A percentile compares a stretch with the other conserved stretches of the same genome.
Evolutionary conservation across 2,113 vertebrate species (phyloP).

Genomic region (Eira barbara): DNA sequence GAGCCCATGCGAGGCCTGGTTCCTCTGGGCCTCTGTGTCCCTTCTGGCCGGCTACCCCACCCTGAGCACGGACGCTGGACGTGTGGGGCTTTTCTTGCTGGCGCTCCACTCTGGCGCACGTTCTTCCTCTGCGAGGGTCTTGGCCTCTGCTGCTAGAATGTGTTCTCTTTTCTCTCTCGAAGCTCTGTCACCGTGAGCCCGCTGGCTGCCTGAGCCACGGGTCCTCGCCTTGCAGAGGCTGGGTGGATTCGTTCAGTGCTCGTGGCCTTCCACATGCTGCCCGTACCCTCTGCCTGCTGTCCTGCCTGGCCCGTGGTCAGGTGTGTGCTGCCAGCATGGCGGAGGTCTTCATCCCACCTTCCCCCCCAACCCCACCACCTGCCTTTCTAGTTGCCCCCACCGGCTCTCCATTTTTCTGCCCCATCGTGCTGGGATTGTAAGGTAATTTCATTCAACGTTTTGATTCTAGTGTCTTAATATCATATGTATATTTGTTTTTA

Average conservation of each 20-base stretch:
- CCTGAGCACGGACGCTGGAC: fast-evolving
- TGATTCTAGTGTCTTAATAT: background rate
- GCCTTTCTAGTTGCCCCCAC: fast-evolving
- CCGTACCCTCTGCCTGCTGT: background rate
- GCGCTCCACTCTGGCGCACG: fast-evolving
- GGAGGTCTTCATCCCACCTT: background rate
- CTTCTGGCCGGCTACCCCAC: fast-evolving
- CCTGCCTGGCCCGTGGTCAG: background rate
- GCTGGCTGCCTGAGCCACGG: background rate
- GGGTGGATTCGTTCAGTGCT: fast-evolving
- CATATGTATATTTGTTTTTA: background rate
- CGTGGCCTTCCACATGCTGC: background rate
- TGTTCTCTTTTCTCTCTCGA: background rate
- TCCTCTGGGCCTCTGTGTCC: fast-evolving
- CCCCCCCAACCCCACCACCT: fast-evolving
- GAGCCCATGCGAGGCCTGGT: background rate
- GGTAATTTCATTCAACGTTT: background rate
- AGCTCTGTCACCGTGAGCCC: background rate
- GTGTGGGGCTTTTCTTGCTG: background rate
- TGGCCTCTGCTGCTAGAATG: background rate
- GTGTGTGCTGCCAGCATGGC: background rate
- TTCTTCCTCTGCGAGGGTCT: too few relatives aligned
- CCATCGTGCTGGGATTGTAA: fast-evolving
- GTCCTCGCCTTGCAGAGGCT: background rate
- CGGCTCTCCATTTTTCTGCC: background rate